Evolutionary conservation across 2,888 invertebrate genomes (phyloP), one percentile per base, ranked within the genome.

Genomic region (Phalera bucephala): DNA sequence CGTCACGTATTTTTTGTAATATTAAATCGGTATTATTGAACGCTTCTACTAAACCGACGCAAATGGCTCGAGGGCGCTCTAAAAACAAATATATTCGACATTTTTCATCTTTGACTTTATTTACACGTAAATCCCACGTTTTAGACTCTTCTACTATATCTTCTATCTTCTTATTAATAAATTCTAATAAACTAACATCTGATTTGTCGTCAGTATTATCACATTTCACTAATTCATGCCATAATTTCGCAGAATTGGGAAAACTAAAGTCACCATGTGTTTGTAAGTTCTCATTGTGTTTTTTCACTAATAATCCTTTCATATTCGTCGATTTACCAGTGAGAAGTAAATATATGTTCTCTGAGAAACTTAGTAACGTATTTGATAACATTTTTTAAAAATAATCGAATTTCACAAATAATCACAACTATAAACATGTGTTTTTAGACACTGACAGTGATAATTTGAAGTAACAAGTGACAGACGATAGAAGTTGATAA

Each of bases 211-310:
- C 31, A 33, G 43, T 19, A 31, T 46, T 36, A 20, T 51, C 35
- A 45, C 29, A 33, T 45, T 55, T 31, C 4, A 71, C 26, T 45
- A 61, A 68, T 45, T 77, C 80, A 35, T 84, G 78, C 94, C 94
- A 95, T 33, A 91, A 91, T 55, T 89, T 80, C 12, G 89, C 57
- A 30, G 82, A 84, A 37, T 85, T 73, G 6, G 93, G 91, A 72
- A 94, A 93, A 79, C 93, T 93, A 2, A 93, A 75, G 46, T 95
- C 95, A 5, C 94, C 95, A 26, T 86, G 72, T 21, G 69, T 66
- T 35, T 80, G 65, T 3, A 93, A 72, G 50, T 92, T 91, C 48
- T 91, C 91, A 1, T 75, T 85, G 59, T 94, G 93, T 59, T 90
- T 89, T 73, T 92, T 92, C 21, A 94, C 58, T 39, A 87, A 58